Evolutionary conservation across 2,888 invertebrate species (phyloP).

Genomic region (Molanna angustata): DNA sequence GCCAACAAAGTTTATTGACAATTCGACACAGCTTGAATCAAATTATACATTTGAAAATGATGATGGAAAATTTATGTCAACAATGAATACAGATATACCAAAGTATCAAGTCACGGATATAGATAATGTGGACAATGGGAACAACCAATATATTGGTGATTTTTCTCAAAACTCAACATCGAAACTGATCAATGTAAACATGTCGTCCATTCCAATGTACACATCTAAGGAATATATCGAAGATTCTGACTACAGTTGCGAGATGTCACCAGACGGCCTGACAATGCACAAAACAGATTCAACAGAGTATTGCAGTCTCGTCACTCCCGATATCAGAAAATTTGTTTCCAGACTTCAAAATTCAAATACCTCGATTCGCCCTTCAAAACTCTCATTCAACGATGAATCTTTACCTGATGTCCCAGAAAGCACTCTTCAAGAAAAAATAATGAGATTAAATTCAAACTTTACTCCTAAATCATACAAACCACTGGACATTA

Average conservation of each 20-base stretch:
- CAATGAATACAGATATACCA: conserved; percentile 16
- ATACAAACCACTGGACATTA: conserved; percentile 50
- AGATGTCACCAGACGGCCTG: conserved; percentile 1
- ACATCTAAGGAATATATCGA: conserved; percentile 3
- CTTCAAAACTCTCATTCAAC: conserved; percentile 16
- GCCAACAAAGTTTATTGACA: too few relatives aligned
- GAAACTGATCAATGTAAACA: conserved; percentile 5
- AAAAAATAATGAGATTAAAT: conserved; percentile 38
- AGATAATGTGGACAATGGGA: conserved; percentile 18
- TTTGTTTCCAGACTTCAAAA: conserved; percentile 13
- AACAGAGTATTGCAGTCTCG: conserved; percentile 51
- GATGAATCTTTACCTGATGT: conserved; percentile 24
- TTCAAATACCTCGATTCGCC: background rate
- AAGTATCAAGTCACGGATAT: conserved; percentile 27
- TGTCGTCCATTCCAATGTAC: background rate
- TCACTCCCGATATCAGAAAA: conserved; percentile 43
- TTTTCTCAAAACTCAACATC: conserved; percentile 5
- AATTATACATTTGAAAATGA: too few relatives aligned
- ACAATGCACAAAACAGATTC: conserved; percentile 48
- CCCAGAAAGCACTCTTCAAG: conserved; percentile 9
- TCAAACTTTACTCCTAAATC: conserved; percentile 51
- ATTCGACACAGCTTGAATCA: too few relatives aligned
- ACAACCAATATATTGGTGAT: too few relatives aligned
- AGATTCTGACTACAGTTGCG: conserved; percentile 4
- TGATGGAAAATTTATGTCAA: too few relatives aligned